These are phyloP conservation scores for Graphium colonna DNA, from an alignment of 2,888 invertebrate genomes.

Conservation along the genomic window DNA sequence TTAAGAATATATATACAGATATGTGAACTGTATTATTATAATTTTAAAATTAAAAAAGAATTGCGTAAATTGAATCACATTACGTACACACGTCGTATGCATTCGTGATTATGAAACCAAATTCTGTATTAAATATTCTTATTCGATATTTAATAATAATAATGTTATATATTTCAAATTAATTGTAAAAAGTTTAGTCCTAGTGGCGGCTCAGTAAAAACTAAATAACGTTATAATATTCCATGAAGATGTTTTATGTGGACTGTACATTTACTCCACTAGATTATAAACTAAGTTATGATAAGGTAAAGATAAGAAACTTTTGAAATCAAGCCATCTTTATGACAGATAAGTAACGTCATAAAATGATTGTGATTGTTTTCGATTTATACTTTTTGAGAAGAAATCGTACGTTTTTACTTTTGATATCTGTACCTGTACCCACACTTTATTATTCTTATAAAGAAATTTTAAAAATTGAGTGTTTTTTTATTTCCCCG, in stretches of 20 bases:
- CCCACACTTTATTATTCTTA: constrained; percentile 15
- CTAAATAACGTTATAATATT: not conserved
- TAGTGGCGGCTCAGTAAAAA: not conserved
- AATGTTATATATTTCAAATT: not conserved
- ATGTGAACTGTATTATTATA: no score
- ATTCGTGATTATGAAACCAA: no score
- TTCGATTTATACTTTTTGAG: constrained; percentile 16
- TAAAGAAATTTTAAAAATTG: constrained; percentile 7
- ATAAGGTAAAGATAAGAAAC: not conserved
- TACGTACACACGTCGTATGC: no score
- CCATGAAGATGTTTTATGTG: constrained; percentile 7
- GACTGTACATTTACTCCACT: constrained; percentile 8
- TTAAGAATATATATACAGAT: not conserved
- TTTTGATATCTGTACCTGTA: constrained; percentile 18
- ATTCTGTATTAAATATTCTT: not conserved
- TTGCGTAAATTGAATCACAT: no score
- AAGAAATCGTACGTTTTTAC: constrained; percentile 13
- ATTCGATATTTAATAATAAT: not conserved
- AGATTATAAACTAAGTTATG: constrained; percentile 10
- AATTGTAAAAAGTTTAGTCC: not conserved
- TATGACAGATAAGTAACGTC: not conserved
- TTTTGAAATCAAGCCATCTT: not conserved
- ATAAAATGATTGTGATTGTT: not conserved
- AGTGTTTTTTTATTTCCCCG: not conserved
- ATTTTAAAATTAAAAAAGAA: no score